Conservation (phyloP, 2,888 invertebrate species). For the Sinotaia quadrata region DNA sequence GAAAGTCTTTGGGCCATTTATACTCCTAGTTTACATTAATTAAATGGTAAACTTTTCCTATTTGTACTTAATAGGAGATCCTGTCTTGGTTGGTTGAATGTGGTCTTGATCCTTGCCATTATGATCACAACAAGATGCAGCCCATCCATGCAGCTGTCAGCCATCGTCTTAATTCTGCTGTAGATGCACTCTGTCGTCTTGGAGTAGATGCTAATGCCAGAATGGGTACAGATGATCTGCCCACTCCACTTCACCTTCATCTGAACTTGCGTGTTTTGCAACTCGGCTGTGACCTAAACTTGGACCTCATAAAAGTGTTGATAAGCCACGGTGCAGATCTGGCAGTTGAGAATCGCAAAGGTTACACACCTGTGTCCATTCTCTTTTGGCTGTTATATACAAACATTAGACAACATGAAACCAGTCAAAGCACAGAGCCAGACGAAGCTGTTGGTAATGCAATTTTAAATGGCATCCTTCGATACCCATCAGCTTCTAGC, state of each 20-base stretch:
- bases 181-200: slow-evolving; percentile 8
- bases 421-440: background rate
- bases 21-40: too few species aligned
- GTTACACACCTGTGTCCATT: slow-evolving; percentile 8
- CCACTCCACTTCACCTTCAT: slow-evolving; percentile 1
- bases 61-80: slow-evolving; percentile 4
- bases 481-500: too few species aligned
- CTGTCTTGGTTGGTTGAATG: slow-evolving; percentile 13
- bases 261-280: background rate
- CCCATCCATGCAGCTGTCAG: slow-evolving; percentile 14
- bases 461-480: too few species aligned
- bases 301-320: background rate
- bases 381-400: slow-evolving; percentile 13
- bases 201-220: slow-evolving; percentile 12
- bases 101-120: background rate
- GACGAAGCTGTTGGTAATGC: too few species aligned
- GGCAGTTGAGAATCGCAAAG: background rate
- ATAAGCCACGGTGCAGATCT: slow-evolving; percentile 16
- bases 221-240: background rate
- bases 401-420: slow-evolving; percentile 1
- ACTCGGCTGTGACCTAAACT: background rate
- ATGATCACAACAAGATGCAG: background rate
- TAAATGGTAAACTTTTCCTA: background rate
- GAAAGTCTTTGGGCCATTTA: too few species aligned
- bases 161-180: background rate